Conservation (phyloP, 2,888 invertebrate species). For the Drosophila longiperda region DNA sequence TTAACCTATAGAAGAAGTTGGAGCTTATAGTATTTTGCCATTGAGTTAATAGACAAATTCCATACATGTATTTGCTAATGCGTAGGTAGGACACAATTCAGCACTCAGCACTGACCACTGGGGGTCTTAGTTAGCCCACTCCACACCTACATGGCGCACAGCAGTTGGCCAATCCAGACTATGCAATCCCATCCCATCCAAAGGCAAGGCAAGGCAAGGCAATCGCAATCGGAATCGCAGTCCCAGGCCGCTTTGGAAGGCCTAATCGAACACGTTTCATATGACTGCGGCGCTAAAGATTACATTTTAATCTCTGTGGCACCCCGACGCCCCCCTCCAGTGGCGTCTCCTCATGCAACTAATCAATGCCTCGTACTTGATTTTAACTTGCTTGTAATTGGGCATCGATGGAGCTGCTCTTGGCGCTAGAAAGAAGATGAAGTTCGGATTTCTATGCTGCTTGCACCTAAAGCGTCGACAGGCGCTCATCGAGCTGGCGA, state of each 20-base stretch:
- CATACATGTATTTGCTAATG: slow-evolving; percentile 48
- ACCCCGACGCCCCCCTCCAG: slow-evolving; percentile 4
- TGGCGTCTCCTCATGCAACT: slow-evolving; percentile 53
- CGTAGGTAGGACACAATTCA: slow-evolving; percentile 58
- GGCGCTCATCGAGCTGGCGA: slow-evolving; percentile 49
- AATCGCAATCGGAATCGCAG: slow-evolving; percentile 31
- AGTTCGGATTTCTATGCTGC: slow-evolving; percentile 35
- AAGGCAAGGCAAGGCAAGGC: not conserved
- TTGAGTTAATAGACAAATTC: slow-evolving; percentile 56
- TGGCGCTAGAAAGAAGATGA: slow-evolving; percentile 45
- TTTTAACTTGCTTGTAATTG: slow-evolving; percentile 80
- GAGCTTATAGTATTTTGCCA: slow-evolving; percentile 10
- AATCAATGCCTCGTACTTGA: slow-evolving; percentile 80
- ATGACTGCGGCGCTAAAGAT: slow-evolving; percentile 80
- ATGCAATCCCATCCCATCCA: not conserved
- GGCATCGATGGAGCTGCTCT: slow-evolving; percentile 70
- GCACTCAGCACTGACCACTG: slow-evolving; percentile 67
- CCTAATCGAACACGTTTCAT: slow-evolving; percentile 80
- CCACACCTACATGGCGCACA: slow-evolving; percentile 73
- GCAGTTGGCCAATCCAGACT: slow-evolving; percentile 66
- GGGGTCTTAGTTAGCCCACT: slow-evolving; percentile 65
- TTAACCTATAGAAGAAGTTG: not conserved
- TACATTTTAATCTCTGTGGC: slow-evolving; percentile 74
- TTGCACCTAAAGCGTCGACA: slow-evolving; percentile 57
- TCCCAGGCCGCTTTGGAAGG: slow-evolving; percentile 40